A percentile compares a stretch with the other conserved stretches of the same genome.
These are phyloP conservation scores for Phania funesta DNA, from an alignment of 2,888 invertebrate genomes.

Conservation along the genomic window DNA sequence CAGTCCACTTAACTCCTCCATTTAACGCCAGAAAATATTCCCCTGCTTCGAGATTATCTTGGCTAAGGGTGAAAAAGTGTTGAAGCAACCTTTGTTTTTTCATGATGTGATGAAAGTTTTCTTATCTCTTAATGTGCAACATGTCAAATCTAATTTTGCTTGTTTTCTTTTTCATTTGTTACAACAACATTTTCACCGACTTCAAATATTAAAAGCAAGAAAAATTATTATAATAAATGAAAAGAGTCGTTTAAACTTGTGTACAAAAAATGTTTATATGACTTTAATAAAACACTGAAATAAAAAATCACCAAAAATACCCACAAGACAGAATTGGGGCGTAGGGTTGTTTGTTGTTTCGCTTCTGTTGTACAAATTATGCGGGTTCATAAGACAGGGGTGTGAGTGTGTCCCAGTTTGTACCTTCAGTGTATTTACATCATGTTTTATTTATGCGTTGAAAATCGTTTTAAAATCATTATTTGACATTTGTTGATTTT, in stretches of 20 bases:
- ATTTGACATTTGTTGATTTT: conserved; percentile 60
- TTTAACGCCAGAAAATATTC: background rate
- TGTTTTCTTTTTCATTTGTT: conserved; percentile 49
- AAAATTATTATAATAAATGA: conserved; percentile 55
- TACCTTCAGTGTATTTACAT: background rate
- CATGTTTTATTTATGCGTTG: conserved; percentile 11
- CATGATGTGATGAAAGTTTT: conserved; percentile 31
- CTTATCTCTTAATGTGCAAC: conserved; percentile 68
- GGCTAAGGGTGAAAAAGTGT: conserved; percentile 50
- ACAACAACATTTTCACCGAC: conserved; percentile 14
- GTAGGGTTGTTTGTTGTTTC: conserved; percentile 23
- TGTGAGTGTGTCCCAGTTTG: background rate
- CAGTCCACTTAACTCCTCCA: background rate
- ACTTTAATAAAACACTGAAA: conserved; percentile 7
- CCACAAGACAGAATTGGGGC: background rate
- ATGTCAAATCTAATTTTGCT: conserved; percentile 69
- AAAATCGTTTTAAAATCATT: conserved; percentile 49
- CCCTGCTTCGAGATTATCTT: conserved; percentile 1
- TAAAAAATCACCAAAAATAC: background rate
- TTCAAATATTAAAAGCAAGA: conserved; percentile 16
- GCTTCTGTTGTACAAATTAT: conserved; percentile 19
- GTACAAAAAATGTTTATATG: conserved; percentile 17
- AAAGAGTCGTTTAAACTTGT: conserved; percentile 63
- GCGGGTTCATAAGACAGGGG: conserved; percentile 32
- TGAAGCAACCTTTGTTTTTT: conserved; percentile 6